Percentiles rank a stretch among this genome's conserved stretches.
phyloP scores from a whole-genome alignment of 2,797 vertebrate species.

The Dryobates pubescens region DNA sequence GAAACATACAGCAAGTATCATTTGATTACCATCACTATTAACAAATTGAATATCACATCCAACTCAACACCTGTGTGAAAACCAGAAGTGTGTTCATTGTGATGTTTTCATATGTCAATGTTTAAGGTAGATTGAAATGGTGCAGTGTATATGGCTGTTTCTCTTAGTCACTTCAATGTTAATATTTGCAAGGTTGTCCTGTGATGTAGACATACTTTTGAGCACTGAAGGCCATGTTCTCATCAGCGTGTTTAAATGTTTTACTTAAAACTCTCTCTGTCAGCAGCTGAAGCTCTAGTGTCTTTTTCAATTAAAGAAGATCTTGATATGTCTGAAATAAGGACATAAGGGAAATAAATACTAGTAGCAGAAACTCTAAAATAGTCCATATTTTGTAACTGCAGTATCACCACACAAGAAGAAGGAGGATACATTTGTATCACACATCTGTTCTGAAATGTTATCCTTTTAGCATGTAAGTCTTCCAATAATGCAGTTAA shows the following conservation, averaged over 20 bases:
- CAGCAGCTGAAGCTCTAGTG: not conserved
- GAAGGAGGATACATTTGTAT: not conserved
- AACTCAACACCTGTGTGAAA: not conserved
- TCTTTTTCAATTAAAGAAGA: not conserved
- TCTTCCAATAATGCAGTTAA: not conserved
- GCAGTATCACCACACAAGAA: not conserved
- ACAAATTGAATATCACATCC: not conserved
- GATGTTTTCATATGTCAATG: not conserved
- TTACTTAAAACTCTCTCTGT: constrained; percentile 9
- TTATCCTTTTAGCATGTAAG: not conserved
- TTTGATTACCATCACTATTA: not conserved
- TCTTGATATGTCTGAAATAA: not conserved
- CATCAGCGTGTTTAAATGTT: not conserved
- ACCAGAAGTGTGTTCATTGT: not conserved
- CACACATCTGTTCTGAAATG: not conserved
- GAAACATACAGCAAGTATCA: not conserved
- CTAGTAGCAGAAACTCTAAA: not conserved
- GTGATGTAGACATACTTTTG: not conserved
- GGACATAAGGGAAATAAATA: not conserved
- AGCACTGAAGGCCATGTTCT: not conserved
- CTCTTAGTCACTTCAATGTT: not conserved
- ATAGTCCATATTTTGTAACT: not conserved
- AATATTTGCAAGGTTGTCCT: constrained; percentile 10
- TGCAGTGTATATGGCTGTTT: not conserved
- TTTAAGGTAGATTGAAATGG: constrained; percentile 12